Evolutionary conservation across 2,113 vertebrate species (phyloP).

Genomic region (Scophthalmus maximus): DNA sequence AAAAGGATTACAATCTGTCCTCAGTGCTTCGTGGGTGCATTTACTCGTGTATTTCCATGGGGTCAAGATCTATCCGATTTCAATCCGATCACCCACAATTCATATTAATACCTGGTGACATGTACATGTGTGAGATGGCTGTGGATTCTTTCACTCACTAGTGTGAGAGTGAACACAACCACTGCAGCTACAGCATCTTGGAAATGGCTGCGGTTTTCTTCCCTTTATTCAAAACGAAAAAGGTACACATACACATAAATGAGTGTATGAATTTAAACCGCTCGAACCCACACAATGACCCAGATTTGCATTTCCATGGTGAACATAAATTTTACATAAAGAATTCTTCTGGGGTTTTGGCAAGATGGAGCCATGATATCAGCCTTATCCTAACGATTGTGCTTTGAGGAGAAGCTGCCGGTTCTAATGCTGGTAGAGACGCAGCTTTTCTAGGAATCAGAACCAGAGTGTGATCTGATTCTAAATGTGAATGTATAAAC

Average conservation of each 20-base stretch:
- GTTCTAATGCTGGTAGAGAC: conserved; percentile 11
- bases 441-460: conserved; percentile 41
- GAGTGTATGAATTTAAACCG: not conserved
- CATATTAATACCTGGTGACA: not conserved
- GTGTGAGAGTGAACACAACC: not conserved
- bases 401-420: conserved; percentile 12
- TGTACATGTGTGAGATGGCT: not conserved
- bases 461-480: conserved; percentile 32
- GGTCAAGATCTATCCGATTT: no score
- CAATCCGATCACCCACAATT: not conserved
- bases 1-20: no score
- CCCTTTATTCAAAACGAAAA: not conserved
- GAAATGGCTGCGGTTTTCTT: not conserved
- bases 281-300: not conserved
- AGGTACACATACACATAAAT: not conserved
- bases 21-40: no score
- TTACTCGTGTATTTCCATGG: no score
- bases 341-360: not conserved
- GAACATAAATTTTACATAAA: not conserved
- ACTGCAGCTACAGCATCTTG: not conserved
- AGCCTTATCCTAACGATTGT: conserved; percentile 17
- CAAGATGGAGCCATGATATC: conserved; percentile 3
- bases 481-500: conserved; percentile 26
- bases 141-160: not conserved
- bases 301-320: not conserved